Evolutionary conservation across 2,888 invertebrate species (phyloP), one percentile per base, ranked within the genome.

Genomic region (Megaustenia siamemsis): DNA sequence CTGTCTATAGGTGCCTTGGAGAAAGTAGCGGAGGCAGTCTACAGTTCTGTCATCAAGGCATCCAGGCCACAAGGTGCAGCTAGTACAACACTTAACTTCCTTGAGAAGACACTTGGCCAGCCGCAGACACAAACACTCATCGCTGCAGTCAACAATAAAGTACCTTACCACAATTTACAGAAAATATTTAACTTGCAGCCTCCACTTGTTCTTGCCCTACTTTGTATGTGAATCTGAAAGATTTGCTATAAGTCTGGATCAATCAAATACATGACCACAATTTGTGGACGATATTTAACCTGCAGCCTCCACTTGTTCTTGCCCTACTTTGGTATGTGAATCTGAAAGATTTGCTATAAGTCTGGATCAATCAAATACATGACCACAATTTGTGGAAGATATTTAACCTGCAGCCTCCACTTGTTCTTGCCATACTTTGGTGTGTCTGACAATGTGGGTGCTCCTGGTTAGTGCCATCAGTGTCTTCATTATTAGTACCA

Each of bases 141-240:
- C 43, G 24, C 78, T n/a, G 60, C 78, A 38, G 63, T 78, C 1
- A 40, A n/a, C n/a, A 35, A 5, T 32, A 78, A 78, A 63, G 63
- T 24, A 15, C 10, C 38, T n/a, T 78, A 38, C 40, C 38, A 21
- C 15, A 49, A 38, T 28, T 63, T 78, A 40, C 60, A 40, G 32
- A 40, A 40, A 12, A 40, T 40, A 40, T 78, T 63, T 60, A n/a
- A 38, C 63, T 38, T 60, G 6, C 60, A 63, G 60, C 63, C 78
- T 63, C 24, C 40, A 4, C 21, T 63, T 28, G n/a, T 78, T 32
- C 78, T 49, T 38, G 38, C 60, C 32, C n/a, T 60, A 12, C 12
- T 78, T 38, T 78, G 78, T 56, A 60, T 78, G 4, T 78, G 6
- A 78, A 78, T n/a, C 15, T 76, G n/a, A 45, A 15, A 18, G 73